These are phyloP conservation scores for Cydia pomonella DNA, from an alignment of 1,140 invertebrate genomes.

Conservation along the genomic window DNA sequence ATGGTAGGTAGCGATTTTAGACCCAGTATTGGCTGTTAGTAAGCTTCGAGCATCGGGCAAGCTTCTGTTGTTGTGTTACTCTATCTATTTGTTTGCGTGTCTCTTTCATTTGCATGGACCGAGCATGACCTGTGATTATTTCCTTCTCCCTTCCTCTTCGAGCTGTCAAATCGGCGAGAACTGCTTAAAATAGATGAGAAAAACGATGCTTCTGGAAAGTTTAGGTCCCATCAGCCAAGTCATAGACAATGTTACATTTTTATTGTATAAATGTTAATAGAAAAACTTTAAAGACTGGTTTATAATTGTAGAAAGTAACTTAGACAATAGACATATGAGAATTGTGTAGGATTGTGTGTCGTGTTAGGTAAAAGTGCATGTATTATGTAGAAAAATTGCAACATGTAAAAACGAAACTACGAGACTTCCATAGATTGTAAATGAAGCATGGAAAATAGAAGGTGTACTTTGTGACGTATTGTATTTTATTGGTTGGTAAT, in stretches of 20 bases:
- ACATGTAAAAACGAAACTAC: slow-evolving; percentile 38
- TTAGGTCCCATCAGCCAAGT: slow-evolving; percentile 21
- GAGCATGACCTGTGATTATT: slow-evolving; percentile 71
- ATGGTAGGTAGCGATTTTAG: slow-evolving; percentile 45
- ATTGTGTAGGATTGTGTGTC: slow-evolving; percentile 58
- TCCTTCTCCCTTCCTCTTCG: slow-evolving; percentile 59
- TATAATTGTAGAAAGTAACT: slow-evolving; percentile 57
- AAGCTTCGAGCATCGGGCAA: slow-evolving; percentile 67
- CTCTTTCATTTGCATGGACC: slow-evolving; percentile 76
- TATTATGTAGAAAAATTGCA: slow-evolving; percentile 53
- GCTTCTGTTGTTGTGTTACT: slow-evolving; percentile 74
- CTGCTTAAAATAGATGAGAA: slow-evolving; percentile 47
- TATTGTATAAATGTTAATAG: slow-evolving; percentile 37
- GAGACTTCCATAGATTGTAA: slow-evolving; percentile 48
- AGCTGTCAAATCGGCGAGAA: slow-evolving; percentile 50
- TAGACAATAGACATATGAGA: slow-evolving; percentile 54
- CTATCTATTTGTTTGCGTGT: slow-evolving; percentile 76
- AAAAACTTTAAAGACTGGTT: slow-evolving; percentile 63
- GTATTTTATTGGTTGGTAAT: slow-evolving; percentile 10
- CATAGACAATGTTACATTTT: slow-evolving; percentile 25
- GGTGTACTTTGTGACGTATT: slow-evolving; percentile 40
- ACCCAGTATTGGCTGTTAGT: slow-evolving; percentile 58
- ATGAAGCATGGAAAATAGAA: slow-evolving; percentile 60
- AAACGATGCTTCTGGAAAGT: background rate
- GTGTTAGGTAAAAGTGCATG: slow-evolving; percentile 69